Percentiles rank a stretch among this genome's conserved stretches.
Evolutionary conservation across 2,113 vertebrate genomes (phyloP).

Genomic region (Pomatostomus ruficeps): DNA sequence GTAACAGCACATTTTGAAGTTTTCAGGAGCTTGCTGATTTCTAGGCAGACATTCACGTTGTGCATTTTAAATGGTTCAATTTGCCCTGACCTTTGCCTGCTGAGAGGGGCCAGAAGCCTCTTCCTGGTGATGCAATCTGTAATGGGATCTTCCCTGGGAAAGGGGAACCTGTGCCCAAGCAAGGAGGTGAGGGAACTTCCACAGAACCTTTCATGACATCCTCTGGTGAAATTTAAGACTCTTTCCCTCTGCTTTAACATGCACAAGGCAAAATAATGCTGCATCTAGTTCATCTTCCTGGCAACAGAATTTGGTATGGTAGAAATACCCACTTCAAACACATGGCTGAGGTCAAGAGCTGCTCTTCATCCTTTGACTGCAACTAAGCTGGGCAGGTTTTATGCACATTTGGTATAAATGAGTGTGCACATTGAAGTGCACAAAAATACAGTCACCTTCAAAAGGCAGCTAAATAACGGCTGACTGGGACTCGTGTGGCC

Average conservation of each 20-base stretch:
- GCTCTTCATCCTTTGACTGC: neutral
- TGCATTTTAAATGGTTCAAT: neutral
- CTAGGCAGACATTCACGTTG: neutral
- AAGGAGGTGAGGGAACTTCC: neutral
- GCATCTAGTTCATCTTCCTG: neutral
- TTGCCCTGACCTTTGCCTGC: neutral
- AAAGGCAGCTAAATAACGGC: neutral
- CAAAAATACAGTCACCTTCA: neutral
- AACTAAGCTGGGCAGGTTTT: neutral
- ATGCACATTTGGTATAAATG: neutral
- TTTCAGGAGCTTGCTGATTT: conserved; percentile 35
- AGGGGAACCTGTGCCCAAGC: neutral
- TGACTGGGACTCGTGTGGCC: neutral
- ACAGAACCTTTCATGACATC: neutral
- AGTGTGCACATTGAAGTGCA: neutral
- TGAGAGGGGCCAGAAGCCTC: neutral
- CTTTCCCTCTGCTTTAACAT: neutral
- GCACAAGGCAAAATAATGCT: neutral
- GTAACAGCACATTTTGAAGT: neutral
- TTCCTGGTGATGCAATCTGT: neutral
- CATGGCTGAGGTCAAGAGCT: neutral
- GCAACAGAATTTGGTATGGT: neutral
- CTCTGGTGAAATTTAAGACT: neutral
- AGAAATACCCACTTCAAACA: neutral
- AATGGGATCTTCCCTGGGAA: neutral